Evolutionary conservation across 2,888 invertebrate genomes (phyloP).

Genomic region (Stenichneumon culpator): DNA sequence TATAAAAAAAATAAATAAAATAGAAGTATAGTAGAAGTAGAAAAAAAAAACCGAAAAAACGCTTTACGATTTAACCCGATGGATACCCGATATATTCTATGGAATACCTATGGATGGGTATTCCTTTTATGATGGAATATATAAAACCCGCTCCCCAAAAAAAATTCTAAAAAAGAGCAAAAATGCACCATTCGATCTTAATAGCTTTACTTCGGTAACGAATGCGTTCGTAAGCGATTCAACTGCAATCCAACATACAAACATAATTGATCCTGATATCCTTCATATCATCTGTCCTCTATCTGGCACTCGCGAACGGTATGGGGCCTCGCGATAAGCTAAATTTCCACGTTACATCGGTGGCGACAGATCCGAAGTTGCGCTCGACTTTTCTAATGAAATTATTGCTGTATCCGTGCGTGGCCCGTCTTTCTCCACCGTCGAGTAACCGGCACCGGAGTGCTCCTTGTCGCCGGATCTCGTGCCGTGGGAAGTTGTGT

Average conservation of each 20-base stretch:
- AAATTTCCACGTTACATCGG: conserved; percentile 67
- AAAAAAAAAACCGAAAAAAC: no score
- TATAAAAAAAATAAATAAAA: no score
- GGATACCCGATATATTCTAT: no score
- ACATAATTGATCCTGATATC: background rate
- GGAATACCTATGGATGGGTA: no score
- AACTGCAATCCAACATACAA: background rate
- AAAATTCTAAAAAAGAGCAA: background rate
- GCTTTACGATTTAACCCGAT: no score
- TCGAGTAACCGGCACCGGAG: conserved; percentile 44
- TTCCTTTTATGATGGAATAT: background rate
- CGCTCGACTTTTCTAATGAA: conserved; percentile 75
- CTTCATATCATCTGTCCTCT: background rate
- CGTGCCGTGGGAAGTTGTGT: conserved; percentile 83
- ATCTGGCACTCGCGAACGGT: conserved; percentile 45
- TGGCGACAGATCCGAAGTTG: conserved; percentile 62
- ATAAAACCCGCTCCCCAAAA: background rate
- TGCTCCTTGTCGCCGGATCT: conserved; percentile 63
- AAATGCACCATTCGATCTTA: background rate
- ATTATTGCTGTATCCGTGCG: conserved; percentile 74
- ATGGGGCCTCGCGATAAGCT: conserved; percentile 43
- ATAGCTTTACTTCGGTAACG: background rate
- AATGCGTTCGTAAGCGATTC: background rate
- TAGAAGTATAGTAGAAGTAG: no score
- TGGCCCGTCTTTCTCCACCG: conserved; percentile 37